Evolutionary conservation across 1,140 invertebrate genomes (phyloP).

Genomic region (Whitmania pigra): DNA sequence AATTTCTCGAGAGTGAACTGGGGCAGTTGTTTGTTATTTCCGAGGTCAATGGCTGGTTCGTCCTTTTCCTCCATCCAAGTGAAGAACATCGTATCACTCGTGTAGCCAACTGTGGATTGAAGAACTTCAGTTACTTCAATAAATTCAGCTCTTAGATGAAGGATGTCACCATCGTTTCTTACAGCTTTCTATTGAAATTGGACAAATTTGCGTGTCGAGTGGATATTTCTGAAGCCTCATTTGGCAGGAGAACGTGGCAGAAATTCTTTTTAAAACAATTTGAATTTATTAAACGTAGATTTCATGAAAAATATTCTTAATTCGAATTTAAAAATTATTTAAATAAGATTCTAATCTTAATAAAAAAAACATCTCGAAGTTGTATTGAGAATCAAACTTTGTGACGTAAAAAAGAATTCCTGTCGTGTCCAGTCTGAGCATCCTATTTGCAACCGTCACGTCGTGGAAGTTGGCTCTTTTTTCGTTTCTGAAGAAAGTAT

Average conservation of each 20-base stretch:
- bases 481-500: slow-evolving; percentile 69
- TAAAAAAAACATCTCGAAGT: background rate
- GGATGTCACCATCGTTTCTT: slow-evolving; percentile 45
- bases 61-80: slow-evolving; percentile 3
- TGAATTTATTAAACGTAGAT: background rate
- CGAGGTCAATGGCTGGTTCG: slow-evolving; percentile 11
- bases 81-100: slow-evolving; percentile 19
- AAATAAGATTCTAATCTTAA: slow-evolving; percentile 13
- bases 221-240: slow-evolving; percentile 73
- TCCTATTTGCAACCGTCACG: slow-evolving; percentile 42
- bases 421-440: slow-evolving; percentile 33
- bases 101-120: slow-evolving; percentile 15
- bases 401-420: slow-evolving; percentile 32
- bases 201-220: slow-evolving; percentile 35
- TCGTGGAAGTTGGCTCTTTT: slow-evolving; percentile 41
- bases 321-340: background rate
- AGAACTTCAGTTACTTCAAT: too few relatives aligned
- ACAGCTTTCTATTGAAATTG: slow-evolving; percentile 66
- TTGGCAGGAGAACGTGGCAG: slow-evolving; percentile 73
- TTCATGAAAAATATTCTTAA: background rate
- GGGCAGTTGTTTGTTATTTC: slow-evolving; percentile 18
- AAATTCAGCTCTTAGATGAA: background rate
- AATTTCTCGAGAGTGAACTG: slow-evolving; percentile 23
- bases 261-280: slow-evolving; percentile 39
- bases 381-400: slow-evolving; percentile 27